Evolutionary conservation across 30 jellyfish, hydroid and myxozoan species (phyloP), one percentile per base, ranked within the genome.

Genomic region (Turritopsis rubra): DNA sequence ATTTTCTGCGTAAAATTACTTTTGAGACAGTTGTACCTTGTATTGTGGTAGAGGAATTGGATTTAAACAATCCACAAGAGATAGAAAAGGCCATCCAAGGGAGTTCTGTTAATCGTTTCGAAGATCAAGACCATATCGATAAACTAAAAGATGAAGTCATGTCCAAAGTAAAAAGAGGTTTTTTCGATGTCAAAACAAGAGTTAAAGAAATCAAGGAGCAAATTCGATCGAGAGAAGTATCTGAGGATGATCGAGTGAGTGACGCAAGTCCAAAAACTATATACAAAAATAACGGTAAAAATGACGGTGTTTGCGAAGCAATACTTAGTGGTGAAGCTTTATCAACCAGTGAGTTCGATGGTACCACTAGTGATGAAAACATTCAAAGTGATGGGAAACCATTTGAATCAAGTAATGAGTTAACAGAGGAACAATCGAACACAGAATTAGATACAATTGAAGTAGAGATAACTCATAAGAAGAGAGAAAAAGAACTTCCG

Each of bases 41-140:
- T 17, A 83, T 94, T 26, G 96, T 89, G 54, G 96, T 89, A 65
- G 88, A 76, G 53, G 97, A 86, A 52, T 85, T 94, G 24, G 84
- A 84, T 20, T 52, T 88, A 21, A 52, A 54, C 52, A 85, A 86
- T 21, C 87, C 83, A 52, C 81, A 73, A 16, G 88, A 86, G 8
- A 28, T 52, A 41, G 89, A 82, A 68, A 84, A 80, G 52, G 82
- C 86, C 19, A 90, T 84, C 1, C 89, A 97, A n/a, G 60, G 88
- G 18, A 88, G 97, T 75, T 89, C 97, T 20, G 95, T 94, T 54
- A 86, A 82, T 84, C 97, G 77, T 31, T 94, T 94, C 66, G 99
- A 89, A 79, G 99, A 93, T 27, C 88, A 84, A 41, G 99, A 85
- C 72, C 85, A 85, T 82, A 66, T 94, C 25, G 99, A 94, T 31